Conservation (phyloP, 92 coral and sea anemone genomes). For the Umimayanthus chanpuru region DNA sequence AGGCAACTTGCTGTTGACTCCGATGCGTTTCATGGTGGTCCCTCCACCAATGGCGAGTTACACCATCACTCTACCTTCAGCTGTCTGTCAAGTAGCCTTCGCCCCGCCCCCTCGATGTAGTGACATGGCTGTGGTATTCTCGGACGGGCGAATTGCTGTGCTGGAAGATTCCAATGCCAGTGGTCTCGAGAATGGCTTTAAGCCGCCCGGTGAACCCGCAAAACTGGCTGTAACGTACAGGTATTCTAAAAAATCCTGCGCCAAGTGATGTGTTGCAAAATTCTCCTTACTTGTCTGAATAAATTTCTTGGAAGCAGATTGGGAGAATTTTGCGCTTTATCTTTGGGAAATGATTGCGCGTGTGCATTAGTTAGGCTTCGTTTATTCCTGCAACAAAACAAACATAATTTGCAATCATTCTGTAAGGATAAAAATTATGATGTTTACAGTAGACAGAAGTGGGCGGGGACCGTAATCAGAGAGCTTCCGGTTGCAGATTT, state of each 20-base stretch:
- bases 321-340: no score
- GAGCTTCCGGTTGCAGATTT: no score
- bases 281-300: not conserved
- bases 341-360: no score
- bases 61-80: slow-evolving; percentile 62
- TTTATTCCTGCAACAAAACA: no score
- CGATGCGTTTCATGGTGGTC: slow-evolving; percentile 85
- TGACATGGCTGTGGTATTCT: slow-evolving; percentile 71
- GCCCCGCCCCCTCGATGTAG: slow-evolving; percentile 76
- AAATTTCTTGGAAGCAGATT: no score
- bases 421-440: no score
- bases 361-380: no score
- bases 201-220: slow-evolving; percentile 67
- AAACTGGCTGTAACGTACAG: slow-evolving; percentile 50
- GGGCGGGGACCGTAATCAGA: no score
- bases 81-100: slow-evolving; percentile 77
- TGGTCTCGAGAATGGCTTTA: slow-evolving; percentile 54
- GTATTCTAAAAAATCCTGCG: slow-evolving; percentile 37
- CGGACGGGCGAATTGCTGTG: slow-evolving; percentile 74
- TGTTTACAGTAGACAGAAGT: no score
- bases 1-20: slow-evolving; percentile 76
- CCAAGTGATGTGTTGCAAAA: not conserved
- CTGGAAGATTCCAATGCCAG: slow-evolving; percentile 46
- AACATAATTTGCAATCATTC: no score
- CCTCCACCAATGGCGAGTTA: slow-evolving; percentile 97